Base-by-base conservation (phyloP, 35 echinoderm and acorn worm species). In the Ophioderma brevispina region DNA sequence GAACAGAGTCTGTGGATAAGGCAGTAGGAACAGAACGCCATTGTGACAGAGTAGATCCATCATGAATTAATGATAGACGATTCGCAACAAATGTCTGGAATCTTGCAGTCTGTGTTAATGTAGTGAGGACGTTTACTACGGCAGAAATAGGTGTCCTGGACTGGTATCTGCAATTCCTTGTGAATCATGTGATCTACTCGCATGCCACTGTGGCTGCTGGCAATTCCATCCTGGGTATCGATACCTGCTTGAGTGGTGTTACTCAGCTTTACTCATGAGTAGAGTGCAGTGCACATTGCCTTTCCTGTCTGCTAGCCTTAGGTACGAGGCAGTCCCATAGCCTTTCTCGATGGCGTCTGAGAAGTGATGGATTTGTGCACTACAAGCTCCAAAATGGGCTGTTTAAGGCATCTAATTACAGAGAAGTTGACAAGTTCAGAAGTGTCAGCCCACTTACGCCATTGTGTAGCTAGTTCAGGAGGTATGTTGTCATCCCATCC, bases 381-480 rank as follows among this genome's bases (percentile, higher is more conserved):
- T 39, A 18, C 25, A 32, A 35, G 63, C 18, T 0, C 3, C 14
- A 37, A 50, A 35, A 70, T 84, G n/a, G n/a, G n/a, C n/a, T n/a
- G n/a, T n/a, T n/a, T n/a, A n/a, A n/a, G n/a, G n/a, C n/a, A n/a
- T 75, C 84, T 80, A 2, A 37, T 35, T 28, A 92, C 41, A 19
- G 63, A 13, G 0, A 92, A 8, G 0, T 80, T 80, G 21, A 21
- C 28, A n/a, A 92, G 56, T 25, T 63, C 38, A 18, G 33, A 75
- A 3, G 87, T 17, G 3, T 92, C 90, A 11, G 76, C 70, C 90
- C 90, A 92, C 32, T 39, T 86, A 39, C 70, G 76, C 90, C 82
- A 92, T 40, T 35, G 37, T 52, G 37, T 56, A 13, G 14, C 37
- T 18, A 78, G 39, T 8, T 91, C 17, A 13, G 77, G 37, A 5